Conservation (phyloP, 1,140 invertebrate genomes). For the Periplaneta americana region DNA sequence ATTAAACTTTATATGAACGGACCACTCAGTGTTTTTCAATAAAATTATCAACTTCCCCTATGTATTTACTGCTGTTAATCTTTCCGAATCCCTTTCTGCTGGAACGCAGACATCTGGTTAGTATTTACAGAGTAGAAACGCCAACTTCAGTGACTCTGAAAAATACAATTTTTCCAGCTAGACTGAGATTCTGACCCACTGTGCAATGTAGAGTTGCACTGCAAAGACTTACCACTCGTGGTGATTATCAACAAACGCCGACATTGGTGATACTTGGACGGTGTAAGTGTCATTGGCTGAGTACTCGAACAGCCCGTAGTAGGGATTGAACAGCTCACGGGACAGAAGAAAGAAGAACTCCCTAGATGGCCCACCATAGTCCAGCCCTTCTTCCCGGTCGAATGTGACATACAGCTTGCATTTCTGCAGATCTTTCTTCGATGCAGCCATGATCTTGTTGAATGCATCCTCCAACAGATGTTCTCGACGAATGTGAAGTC, state of each 20-base stretch:
- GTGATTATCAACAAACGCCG: conserved; percentile 95
- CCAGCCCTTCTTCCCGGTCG: conserved; percentile 93
- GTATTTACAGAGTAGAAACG: background rate
- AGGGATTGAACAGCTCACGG: conserved; percentile 94
- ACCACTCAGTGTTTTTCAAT: too few relatives aligned
- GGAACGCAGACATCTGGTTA: too few relatives aligned
- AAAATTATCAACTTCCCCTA: too few relatives aligned
- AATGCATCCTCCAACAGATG: conserved; percentile 94
- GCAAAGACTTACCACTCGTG: conserved; percentile 76
- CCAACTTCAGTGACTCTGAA: too few relatives aligned
- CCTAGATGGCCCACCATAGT: conserved; percentile 93
- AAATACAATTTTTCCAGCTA: too few relatives aligned
- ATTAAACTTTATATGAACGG: too few relatives aligned
- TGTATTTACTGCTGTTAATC: too few relatives aligned
- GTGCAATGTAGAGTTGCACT: background rate
- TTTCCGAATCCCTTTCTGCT: too few relatives aligned
- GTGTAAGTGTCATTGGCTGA: conserved; percentile 97
- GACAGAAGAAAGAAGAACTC: conserved; percentile 98
- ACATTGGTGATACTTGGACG: conserved; percentile 96
- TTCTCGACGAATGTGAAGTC: conserved; percentile 86
- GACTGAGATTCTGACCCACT: too few relatives aligned
- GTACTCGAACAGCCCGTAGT: conserved; percentile 97
- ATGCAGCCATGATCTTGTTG: conserved; percentile 92
- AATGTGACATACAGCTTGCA: conserved; percentile 92
- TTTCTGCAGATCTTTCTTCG: conserved; percentile 92